Evolutionary conservation across 2,888 invertebrate genomes (phyloP).

Genomic region (Ceraclea dissimilis): DNA sequence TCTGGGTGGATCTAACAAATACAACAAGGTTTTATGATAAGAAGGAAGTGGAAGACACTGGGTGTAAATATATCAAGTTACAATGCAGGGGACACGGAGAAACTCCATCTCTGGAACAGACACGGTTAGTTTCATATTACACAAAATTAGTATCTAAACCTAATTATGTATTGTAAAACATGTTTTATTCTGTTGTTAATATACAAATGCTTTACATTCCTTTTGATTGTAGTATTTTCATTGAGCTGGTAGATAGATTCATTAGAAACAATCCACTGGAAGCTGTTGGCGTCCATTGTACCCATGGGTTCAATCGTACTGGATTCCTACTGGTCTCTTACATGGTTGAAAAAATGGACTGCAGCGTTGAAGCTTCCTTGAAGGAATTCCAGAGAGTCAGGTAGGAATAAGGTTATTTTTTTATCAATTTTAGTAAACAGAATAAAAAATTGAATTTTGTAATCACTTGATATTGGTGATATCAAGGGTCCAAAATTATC

Average conservation of each 20-base stretch:
- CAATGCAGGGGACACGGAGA: constrained; percentile 89
- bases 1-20: constrained; percentile 97
- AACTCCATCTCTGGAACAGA: constrained; percentile 81
- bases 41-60: constrained; percentile 64
- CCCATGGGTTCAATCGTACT: constrained; percentile 97
- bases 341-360: constrained; percentile 77
- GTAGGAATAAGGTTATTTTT: constrained; percentile 37
- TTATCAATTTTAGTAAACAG: not conserved
- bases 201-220: no score
- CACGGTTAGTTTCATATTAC: constrained; percentile 35
- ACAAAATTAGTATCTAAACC: not conserved
- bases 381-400: constrained; percentile 64
- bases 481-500: not conserved
- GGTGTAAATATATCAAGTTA: constrained; percentile 80
- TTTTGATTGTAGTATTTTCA: constrained; percentile 53
- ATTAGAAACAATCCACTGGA: constrained; percentile 73
- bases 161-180: no score
- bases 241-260: constrained; percentile 71
- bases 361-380: constrained; percentile 78
- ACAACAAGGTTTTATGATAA: constrained; percentile 89
- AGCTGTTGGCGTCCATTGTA: constrained; percentile 82
- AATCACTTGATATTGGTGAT: constrained; percentile 3
- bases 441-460: not conserved
- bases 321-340: constrained; percentile 92
- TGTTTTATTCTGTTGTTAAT: no score